These are phyloP conservation scores for Brenthis hecate DNA, from an alignment of 2,888 invertebrate species.

Conservation along the genomic window DNA sequence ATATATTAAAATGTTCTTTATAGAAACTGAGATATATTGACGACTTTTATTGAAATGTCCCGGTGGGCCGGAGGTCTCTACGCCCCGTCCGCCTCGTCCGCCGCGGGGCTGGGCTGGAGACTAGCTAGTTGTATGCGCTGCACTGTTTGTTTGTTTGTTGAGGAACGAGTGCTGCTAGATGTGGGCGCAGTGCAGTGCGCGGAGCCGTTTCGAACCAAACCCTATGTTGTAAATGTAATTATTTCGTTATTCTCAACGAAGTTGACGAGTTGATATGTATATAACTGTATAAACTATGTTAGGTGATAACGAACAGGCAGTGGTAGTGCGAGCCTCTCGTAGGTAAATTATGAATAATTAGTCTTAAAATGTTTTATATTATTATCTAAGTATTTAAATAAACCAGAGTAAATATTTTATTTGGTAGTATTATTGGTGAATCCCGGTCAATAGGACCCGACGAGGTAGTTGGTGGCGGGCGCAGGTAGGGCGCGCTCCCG, in stretches of 20 bases:
- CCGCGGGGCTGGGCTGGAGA: conserved; percentile 13
- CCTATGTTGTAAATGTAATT: conserved; percentile 50
- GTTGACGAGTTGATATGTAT: conserved; percentile 53
- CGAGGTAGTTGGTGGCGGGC: conserved; percentile 31
- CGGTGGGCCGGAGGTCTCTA: conserved; percentile 31
- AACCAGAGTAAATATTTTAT: conserved; percentile 78
- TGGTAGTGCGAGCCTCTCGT: conserved; percentile 56
- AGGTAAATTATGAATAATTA: conserved; percentile 67
- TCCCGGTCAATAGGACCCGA: conserved; percentile 60
- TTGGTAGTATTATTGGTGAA: conserved; percentile 65
- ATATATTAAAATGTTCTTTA: conserved; percentile 67
- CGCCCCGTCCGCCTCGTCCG: conserved; percentile 14
- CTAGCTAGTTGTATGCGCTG: conserved; percentile 20
- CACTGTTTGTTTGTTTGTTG: conserved; percentile 19
- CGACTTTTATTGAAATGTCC: conserved; percentile 74
- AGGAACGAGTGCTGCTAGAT: conserved; percentile 20
- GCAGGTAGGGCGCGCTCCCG: conserved; percentile 44
- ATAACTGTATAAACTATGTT: conserved; percentile 51
- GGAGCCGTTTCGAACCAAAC: conserved; percentile 48
- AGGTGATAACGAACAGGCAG: conserved; percentile 48
- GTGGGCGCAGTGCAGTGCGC: conserved; percentile 28
- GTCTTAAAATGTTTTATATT: conserved; percentile 76
- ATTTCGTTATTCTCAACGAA: conserved; percentile 53
- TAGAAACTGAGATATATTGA: conserved; percentile 75
- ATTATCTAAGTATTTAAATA: conserved; percentile 76